These are phyloP conservation scores for Psilopogon haemacephalus DNA, from an alignment of 2,113 vertebrate species.

Conservation along the genomic window DNA sequence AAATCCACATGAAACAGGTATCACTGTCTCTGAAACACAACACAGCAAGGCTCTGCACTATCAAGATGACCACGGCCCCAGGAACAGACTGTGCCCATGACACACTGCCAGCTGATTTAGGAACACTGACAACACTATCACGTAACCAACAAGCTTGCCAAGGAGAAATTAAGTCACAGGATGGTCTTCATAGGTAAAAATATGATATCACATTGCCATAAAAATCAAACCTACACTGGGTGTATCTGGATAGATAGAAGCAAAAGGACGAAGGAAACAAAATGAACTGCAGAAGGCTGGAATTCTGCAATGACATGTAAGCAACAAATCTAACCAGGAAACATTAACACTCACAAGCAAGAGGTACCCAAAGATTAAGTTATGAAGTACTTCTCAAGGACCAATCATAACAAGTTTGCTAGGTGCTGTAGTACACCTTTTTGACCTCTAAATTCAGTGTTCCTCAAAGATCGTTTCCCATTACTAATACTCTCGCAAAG, in stretches of 20 bases:
- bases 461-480: neutral
- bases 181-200: neutral
- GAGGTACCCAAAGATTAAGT: neutral
- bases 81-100: conserved; percentile 11
- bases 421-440: neutral
- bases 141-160: neutral
- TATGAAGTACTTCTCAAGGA: neutral
- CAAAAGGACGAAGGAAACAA: neutral
- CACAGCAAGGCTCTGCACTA: neutral
- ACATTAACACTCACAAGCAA: neutral
- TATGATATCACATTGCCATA: neutral
- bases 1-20: neutral
- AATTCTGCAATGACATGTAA: neutral
- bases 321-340: neutral
- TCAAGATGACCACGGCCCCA: neutral
- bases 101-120: neutral
- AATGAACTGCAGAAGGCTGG: neutral
- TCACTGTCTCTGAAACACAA: neutral
- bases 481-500: neutral
- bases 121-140: neutral
- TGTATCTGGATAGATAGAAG: fast-evolving
- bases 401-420: neutral
- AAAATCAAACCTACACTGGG: neutral
- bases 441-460: neutral
- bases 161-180: neutral